phyloP scores from a whole-genome alignment of 2,113 vertebrate species.

The Struthio camelus region DNA sequence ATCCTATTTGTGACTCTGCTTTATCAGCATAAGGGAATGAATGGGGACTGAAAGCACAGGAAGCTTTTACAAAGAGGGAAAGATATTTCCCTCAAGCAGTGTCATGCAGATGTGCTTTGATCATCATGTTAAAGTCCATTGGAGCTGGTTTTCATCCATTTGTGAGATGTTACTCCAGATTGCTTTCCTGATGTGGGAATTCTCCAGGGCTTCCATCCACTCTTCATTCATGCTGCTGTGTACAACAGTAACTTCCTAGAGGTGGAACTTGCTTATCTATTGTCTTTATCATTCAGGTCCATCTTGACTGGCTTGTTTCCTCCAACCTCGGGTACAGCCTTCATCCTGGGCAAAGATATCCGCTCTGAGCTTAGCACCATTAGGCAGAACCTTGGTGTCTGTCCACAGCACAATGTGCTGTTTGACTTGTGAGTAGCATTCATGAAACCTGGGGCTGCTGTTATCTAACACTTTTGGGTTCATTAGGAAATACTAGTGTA shows the following conservation, averaged over 20 bases:
- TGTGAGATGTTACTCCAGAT: neutral
- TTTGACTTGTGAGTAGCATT: conserved; percentile 91
- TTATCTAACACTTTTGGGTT: rapidly evolving
- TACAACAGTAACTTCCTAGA: neutral
- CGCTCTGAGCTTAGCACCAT: conserved; percentile 88
- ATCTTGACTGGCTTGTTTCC: conserved; percentile 96
- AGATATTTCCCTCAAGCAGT: neutral
- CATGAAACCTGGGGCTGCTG: neutral
- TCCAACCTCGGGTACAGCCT: conserved; percentile 94
- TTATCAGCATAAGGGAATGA: neutral
- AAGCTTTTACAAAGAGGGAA: neutral
- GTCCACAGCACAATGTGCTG: conserved; percentile 96
- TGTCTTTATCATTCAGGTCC: conserved; percentile 80
- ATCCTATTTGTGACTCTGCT: neutral
- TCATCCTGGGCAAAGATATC: conserved; percentile 94
- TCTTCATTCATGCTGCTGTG: neutral
- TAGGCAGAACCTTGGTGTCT: conserved; percentile 92
- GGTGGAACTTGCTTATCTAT: neutral
- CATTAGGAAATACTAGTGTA: neutral
- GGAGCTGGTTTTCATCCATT: neutral
- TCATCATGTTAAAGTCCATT: neutral
- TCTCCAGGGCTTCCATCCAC: neutral
- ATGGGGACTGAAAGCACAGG: neutral
- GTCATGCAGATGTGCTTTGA: neutral
- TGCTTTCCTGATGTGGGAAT: neutral